These are phyloP conservation scores for Equus przewalskii DNA, from an alignment of 2,113 vertebrate species.

Conservation along the genomic window DNA sequence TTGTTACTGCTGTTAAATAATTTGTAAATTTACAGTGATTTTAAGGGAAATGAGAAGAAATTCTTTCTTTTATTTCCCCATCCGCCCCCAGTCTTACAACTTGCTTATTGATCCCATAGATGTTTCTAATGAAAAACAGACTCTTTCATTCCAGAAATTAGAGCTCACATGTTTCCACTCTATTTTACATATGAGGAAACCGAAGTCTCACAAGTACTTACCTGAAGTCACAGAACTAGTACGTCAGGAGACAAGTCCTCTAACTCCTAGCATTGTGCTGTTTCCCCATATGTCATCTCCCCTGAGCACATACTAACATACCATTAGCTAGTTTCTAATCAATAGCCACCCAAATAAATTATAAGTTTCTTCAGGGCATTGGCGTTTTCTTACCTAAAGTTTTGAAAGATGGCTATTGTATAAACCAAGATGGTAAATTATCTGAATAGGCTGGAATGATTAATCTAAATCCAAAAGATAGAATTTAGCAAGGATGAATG, in stretches of 20 bases:
- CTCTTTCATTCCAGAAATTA: constrained; percentile 20
- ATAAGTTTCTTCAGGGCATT: constrained; percentile 16
- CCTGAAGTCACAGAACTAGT: background rate
- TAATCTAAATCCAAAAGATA: constrained; percentile 16
- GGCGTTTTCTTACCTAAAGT: background rate
- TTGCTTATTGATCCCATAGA: constrained; percentile 2
- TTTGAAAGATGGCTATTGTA: background rate
- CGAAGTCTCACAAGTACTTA: background rate
- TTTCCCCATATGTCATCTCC: background rate
- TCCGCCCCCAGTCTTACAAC: background rate
- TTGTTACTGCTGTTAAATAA: constrained; percentile 16
- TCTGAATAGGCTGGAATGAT: background rate
- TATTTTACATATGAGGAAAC: constrained; percentile 22
- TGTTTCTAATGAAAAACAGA: constrained; percentile 50
- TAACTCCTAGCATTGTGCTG: background rate
- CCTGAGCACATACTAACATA: background rate
- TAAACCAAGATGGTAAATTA: constrained; percentile 18
- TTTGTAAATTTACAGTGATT: constrained; percentile 16
- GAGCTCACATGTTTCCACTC: background rate
- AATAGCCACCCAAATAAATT: background rate
- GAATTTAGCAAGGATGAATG: constrained; percentile 37
- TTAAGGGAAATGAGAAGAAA: constrained; percentile 42
- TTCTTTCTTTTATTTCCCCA: constrained; percentile 15
- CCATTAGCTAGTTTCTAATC: background rate
- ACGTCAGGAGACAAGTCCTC: background rate